These are phyloP conservation scores for Hemibagrus wyckioides DNA, from an alignment of 2,113 vertebrate species.

Conservation along the genomic window DNA sequence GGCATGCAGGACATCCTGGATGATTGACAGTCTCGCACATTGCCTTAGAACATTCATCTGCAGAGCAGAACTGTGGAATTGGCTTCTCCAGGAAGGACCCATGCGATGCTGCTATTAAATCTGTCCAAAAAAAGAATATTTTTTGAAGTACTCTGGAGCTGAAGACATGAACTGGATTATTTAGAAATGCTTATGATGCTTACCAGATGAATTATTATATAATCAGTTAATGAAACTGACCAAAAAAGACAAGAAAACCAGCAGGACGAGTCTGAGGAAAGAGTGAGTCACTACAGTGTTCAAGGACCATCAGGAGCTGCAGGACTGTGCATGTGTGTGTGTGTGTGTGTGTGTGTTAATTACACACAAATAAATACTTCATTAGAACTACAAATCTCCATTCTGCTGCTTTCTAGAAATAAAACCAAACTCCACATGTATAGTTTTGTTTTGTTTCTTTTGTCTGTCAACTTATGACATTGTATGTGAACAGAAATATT, in stretches of 20 bases:
- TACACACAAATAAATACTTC: background rate
- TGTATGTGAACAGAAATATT: background rate
- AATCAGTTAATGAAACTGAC: background rate
- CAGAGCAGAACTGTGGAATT: background rate
- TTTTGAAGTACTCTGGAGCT: background rate
- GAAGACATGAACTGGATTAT: background rate
- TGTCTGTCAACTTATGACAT: background rate
- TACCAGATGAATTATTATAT: background rate
- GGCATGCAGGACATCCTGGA: background rate
- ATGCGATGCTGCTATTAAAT: background rate
- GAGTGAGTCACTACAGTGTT: slow-evolving; percentile 38
- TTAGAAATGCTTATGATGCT: background rate
- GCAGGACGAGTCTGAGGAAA: slow-evolving; percentile 19
- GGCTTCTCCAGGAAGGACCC: background rate
- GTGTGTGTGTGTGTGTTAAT: slow-evolving; percentile 16
- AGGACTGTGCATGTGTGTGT: slow-evolving; percentile 26
- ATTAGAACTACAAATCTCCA: background rate
- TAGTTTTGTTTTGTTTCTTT: background rate
- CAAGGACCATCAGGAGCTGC: slow-evolving; percentile 3
- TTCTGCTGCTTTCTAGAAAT: background rate
- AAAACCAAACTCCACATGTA: background rate
- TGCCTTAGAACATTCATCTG: background rate
- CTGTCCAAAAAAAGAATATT: background rate
- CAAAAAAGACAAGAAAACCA: background rate
- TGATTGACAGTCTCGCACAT: slow-evolving; percentile 5